Percentiles rank a stretch among this genome's conserved stretches.
Evolutionary conservation across 2,797 vertebrate species (phyloP).

Genomic region (Sebastes diploproa): DNA sequence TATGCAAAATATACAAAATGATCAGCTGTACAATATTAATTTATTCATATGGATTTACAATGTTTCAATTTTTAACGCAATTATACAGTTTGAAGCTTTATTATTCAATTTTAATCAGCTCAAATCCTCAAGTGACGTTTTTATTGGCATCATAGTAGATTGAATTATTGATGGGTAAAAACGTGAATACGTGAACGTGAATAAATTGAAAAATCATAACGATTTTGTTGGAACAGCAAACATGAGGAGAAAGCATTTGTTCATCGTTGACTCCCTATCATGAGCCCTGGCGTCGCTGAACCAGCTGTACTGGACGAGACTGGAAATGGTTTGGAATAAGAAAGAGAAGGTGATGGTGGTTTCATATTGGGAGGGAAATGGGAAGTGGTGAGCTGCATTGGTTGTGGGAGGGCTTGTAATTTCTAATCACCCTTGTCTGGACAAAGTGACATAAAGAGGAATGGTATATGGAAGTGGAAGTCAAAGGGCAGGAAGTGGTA

Average conservation of each 20-base stretch:
- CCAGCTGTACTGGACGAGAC: background rate
- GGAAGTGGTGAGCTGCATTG: constrained; percentile 11
- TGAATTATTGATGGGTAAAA: background rate
- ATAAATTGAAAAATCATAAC: background rate
- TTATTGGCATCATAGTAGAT: background rate
- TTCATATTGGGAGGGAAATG: constrained; percentile 35
- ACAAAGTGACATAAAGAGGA: constrained; percentile 62
- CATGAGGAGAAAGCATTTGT: background rate
- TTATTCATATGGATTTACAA: background rate
- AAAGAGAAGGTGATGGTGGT: constrained; percentile 13
- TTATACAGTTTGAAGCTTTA: background rate
- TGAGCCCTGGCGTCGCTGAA: constrained; percentile 40
- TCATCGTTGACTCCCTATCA: background rate
- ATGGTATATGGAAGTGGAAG: constrained; percentile 53
- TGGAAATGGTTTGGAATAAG: constrained; percentile 21
- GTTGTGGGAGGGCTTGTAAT: constrained; percentile 24
- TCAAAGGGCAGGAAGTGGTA: constrained; percentile 50
- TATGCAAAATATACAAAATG: background rate
- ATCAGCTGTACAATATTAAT: background rate
- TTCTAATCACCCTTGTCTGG: constrained; percentile 37
- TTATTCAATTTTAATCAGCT: background rate
- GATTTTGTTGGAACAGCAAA: background rate
- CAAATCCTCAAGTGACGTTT: background rate
- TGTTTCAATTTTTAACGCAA: background rate
- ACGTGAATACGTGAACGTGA: too few species aligned